Conservation (phyloP, 2,888 invertebrate genomes). For the Caenorhabditis sp. region DNA sequence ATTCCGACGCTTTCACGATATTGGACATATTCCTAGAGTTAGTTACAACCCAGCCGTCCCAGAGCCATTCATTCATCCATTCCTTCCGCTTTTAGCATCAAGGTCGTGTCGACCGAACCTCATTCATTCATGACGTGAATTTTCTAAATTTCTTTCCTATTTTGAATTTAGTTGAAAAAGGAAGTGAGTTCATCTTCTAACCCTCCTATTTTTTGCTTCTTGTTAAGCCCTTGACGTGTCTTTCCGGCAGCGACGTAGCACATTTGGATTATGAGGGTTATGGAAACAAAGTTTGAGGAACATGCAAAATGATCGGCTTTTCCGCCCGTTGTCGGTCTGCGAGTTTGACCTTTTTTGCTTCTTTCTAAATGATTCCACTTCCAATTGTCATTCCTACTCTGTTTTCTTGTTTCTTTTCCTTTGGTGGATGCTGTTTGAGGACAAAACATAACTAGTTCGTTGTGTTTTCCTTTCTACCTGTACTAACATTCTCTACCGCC, state of each 20-base stretch:
- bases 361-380: conserved; percentile 27
- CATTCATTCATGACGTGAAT: not conserved
- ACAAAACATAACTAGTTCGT: conserved; percentile 38
- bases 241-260: not conserved
- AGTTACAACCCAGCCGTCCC: not conserved
- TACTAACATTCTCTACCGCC: conserved; percentile 24
- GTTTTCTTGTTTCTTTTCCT: conserved; percentile 11
- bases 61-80: not conserved
- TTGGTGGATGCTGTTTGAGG: conserved; percentile 6
- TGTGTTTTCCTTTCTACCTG: conserved; percentile 12
- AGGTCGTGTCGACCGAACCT: not conserved
- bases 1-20: conserved; percentile 47
- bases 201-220: not conserved
- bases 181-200: conserved; percentile 2
- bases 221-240: not conserved
- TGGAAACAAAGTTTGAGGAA: not conserved
- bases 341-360: conserved; percentile 4
- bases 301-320: conserved; percentile 14
- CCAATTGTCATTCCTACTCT: conserved; percentile 5
- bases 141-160: not conserved
- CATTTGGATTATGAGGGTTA: not conserved
- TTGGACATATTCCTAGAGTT: conserved; percentile 21
- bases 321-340: not conserved
- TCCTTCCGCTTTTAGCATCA: conserved; percentile 2
- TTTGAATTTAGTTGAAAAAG: not conserved